phyloP scores from a whole-genome alignment of 2,888 invertebrate genomes.

The Amblyjoppa fuscipennis region DNA sequence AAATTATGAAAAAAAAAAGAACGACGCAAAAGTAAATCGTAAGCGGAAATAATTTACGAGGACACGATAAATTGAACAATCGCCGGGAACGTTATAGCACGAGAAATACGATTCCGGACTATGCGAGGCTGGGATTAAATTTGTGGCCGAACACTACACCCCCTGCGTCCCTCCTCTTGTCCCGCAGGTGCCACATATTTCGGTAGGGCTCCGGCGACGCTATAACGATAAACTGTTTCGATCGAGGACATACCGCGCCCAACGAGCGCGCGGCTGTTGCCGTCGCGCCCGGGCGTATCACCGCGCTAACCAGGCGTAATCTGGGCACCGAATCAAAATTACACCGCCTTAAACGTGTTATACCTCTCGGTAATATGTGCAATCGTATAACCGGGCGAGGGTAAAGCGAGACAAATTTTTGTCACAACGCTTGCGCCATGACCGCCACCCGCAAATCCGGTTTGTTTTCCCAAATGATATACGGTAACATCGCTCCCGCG shows the following conservation, averaged over 20 bases:
- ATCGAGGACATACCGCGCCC: constrained; percentile 56
- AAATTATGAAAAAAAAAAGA: background rate
- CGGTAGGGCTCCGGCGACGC: constrained; percentile 60
- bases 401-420: constrained; percentile 50
- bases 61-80: constrained; percentile 58
- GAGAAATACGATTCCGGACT: constrained; percentile 38
- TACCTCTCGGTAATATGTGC: constrained; percentile 39
- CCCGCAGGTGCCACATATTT: constrained; percentile 80
- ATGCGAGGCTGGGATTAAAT: constrained; percentile 71
- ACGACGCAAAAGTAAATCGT: constrained; percentile 34
- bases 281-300: constrained; percentile 31
- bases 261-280: constrained; percentile 25
- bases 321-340: constrained; percentile 61
- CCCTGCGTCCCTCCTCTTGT: constrained; percentile 40
- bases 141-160: constrained; percentile 75
- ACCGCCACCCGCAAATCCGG: constrained; percentile 40
- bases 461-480: constrained; percentile 52
- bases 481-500: constrained; percentile 29
- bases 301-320: constrained; percentile 41
- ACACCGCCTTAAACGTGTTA: constrained; percentile 57
- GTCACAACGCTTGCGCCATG: constrained; percentile 30
- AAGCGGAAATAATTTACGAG: constrained; percentile 52
- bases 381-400: constrained; percentile 27
- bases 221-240: constrained; percentile 65
- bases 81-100: constrained; percentile 30